These are phyloP conservation scores for Akabosia matsudoensis DNA, from an alignment of 1,140 invertebrate genomes.

Conservation along the genomic window DNA sequence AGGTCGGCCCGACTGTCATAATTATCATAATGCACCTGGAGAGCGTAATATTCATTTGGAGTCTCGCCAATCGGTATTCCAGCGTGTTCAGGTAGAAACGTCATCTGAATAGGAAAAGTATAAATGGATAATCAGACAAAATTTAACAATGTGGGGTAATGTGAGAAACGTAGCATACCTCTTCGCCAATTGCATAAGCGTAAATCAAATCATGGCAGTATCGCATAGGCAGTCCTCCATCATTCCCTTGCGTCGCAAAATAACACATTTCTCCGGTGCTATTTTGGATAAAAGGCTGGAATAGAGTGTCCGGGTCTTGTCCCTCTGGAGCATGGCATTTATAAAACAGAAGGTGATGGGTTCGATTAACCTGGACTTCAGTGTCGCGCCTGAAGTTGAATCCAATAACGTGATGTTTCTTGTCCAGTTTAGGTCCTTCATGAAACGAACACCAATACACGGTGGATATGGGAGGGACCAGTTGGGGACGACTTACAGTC, in stretches of 20 bases:
- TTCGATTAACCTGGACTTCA: not conserved
- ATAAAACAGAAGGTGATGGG: slow-evolving; percentile 75
- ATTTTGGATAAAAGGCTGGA: slow-evolving; percentile 59
- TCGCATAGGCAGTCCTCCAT: not conserved
- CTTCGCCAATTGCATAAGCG: not conserved
- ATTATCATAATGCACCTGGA: slow-evolving; percentile 66
- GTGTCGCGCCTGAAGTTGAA: not conserved
- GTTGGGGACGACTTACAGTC: not conserved
- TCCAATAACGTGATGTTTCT: slow-evolving; percentile 76
- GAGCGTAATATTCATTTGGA: slow-evolving; percentile 74
- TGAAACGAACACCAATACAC: slow-evolving; percentile 84
- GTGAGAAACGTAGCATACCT: not conserved
- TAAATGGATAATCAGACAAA: not conserved
- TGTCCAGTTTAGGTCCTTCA: slow-evolving; percentile 62
- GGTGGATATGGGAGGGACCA: slow-evolving; percentile 54
- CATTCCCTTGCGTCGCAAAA: not conserved
- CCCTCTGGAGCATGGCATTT: slow-evolving; percentile 62
- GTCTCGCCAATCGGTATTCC: slow-evolving; percentile 70
- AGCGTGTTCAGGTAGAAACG: slow-evolving; percentile 72
- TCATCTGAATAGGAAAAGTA: not conserved
- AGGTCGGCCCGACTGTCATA: slow-evolving; percentile 58
- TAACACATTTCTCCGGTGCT: slow-evolving; percentile 57
- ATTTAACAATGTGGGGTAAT: not conserved
- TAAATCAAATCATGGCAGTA: not conserved
- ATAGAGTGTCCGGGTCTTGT: slow-evolving; percentile 31